A percentile compares a stretch with the other conserved stretches of the same genome.
These are phyloP conservation scores for Emydoidea blandingii DNA, from an alignment of 2,797 vertebrate genomes.

Conservation along the genomic window DNA sequence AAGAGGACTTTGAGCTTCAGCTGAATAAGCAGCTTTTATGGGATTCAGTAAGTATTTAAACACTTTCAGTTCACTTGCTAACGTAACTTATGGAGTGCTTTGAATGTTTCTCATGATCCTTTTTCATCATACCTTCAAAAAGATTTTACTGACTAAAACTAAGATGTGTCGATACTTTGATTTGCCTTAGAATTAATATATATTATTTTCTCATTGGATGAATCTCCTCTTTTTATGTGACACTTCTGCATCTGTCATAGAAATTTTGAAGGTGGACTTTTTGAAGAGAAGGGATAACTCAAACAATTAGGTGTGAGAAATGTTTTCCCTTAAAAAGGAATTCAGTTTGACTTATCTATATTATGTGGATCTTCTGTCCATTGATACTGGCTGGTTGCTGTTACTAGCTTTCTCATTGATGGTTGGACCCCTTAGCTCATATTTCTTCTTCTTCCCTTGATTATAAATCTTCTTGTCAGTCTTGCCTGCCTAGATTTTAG, in stretches of 20 bases:
- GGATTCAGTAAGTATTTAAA: conserved; percentile 86
- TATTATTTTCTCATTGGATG: background rate
- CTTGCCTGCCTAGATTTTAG: background rate
- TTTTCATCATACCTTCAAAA: background rate
- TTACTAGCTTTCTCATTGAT: background rate
- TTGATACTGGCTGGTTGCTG: background rate
- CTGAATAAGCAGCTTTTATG: conserved; percentile 89
- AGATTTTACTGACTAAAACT: background rate
- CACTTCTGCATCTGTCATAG: background rate
- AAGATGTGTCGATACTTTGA: background rate
- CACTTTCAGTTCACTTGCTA: background rate
- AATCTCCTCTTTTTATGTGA: background rate
- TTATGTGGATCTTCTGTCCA: background rate
- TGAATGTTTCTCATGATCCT: background rate
- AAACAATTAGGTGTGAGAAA: background rate
- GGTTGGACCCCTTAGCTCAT: background rate
- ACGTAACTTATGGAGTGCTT: background rate
- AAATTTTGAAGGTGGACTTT: background rate
- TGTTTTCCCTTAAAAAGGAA: background rate
- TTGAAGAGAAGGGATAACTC: background rate
- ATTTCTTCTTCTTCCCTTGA: background rate
- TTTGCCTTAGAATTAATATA: background rate
- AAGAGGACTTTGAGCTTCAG: conserved; percentile 96
- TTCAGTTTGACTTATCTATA: background rate
- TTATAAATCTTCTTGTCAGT: background rate